Base-by-base conservation (phyloP, 2,888 invertebrate species). In the Tuberolachnus salignus region DNA sequence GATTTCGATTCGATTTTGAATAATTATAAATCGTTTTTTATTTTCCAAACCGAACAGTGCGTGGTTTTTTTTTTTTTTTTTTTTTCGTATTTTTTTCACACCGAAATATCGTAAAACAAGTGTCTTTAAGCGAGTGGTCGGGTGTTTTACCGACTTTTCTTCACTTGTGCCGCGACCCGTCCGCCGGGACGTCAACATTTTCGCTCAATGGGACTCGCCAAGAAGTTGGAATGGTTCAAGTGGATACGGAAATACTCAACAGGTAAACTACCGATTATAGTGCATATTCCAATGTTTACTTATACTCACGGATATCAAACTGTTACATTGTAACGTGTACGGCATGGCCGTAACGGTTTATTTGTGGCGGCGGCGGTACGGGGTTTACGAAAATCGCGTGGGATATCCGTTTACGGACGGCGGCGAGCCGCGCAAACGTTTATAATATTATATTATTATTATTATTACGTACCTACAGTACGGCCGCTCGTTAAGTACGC, bases 201-300 rank as follows among this genome's bases (percentile, higher is more conserved):
- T 66, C 44, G 16, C 26, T 34, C 49, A 26, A 57, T 69, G 78
- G 69, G 78, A n/a, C 49, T 69, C 59, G 3, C 42, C 16, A 78
- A 69, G 34, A 78, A 78, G 42, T 69, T 78, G 78, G 78, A 69
- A 34, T 78, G 78, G 78, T 42, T 78, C 4, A 78, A 59, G 13
- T 78, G 78, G 78, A 69, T 78, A 78, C 59, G 69, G 16, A 78
- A 78, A 69, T 78, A 78, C n/a, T 78, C 78, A 21, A n/a, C 64
- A 46, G 78, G 78, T 78, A 59, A 67, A n/a, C 21, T 16, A 8
- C 16, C 51, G 51, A 49, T 49, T 51, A 16, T 6, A 3, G 51
- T 51, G 8, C n/a, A 3, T 34, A n/a, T n/a, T n/a, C n/a, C n/a
- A n/a, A n/a, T n/a, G n/a, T n/a, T n/a, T n/a, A n/a, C n/a, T n/a